phyloP scores from a whole-genome alignment of 1,140 invertebrate species.

The Lysiphlebus fabarum region DNA sequence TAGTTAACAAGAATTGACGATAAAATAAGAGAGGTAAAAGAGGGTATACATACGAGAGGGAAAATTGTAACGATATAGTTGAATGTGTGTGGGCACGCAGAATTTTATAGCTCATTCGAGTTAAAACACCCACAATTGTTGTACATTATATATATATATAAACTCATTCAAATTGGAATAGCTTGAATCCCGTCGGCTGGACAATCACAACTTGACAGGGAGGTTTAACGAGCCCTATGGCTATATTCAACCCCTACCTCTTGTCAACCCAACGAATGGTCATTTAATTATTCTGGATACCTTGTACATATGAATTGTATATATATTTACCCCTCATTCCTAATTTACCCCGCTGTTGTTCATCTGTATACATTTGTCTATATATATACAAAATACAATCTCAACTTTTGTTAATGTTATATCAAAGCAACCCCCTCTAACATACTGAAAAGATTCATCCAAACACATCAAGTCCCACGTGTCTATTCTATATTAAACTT shows the following conservation, averaged over 20 bases:
- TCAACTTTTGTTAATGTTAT: conserved; percentile 16
- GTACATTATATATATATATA: not conserved
- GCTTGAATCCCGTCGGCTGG: conserved; percentile 31
- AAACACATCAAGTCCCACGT: conserved; percentile 35
- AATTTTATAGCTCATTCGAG: conserved; percentile 47
- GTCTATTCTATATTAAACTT: conserved; percentile 48
- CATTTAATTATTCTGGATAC: conserved; percentile 57
- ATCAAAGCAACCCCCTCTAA: conserved; percentile 9
- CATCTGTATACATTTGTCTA: conserved; percentile 15
- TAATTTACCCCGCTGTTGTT: conserved; percentile 21
- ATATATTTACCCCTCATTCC: conserved; percentile 13
- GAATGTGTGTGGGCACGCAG: conserved; percentile 9
- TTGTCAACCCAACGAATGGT: conserved; percentile 43
- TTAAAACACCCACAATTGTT: conserved; percentile 37
- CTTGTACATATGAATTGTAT: conserved; percentile 33
- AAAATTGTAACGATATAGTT: not conserved
- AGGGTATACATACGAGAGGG: not conserved
- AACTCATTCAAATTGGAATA: conserved; percentile 20
- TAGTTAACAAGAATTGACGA: no score
- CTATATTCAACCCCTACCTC: conserved; percentile 33
- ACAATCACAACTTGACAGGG: conserved; percentile 56
- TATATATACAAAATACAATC: conserved; percentile 28
- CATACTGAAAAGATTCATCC: conserved; percentile 16
- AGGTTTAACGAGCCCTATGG: conserved; percentile 56
- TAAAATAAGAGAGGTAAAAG: not conserved